These are phyloP conservation scores for Eugnorisma glareosa DNA, from an alignment of 2,888 invertebrate genomes.

Conservation along the genomic window DNA sequence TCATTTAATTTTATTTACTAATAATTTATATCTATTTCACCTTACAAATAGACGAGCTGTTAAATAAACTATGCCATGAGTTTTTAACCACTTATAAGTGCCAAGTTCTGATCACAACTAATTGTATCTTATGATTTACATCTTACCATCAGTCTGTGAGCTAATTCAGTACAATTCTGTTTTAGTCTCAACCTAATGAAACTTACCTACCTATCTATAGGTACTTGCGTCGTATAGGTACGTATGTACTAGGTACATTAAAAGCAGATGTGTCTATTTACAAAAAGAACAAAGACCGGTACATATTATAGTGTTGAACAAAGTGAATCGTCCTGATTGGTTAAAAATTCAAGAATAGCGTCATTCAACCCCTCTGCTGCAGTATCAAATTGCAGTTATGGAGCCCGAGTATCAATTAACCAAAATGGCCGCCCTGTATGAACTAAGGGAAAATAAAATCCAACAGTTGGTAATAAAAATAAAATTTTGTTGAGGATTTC, in stretches of 20 bases:
- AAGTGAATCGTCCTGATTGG: constrained; percentile 70
- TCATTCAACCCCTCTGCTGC: constrained; percentile 73
- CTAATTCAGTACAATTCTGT: constrained; percentile 14
- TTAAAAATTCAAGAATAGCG: constrained; percentile 71
- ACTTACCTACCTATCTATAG: background rate
- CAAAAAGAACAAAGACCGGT: constrained; percentile 46
- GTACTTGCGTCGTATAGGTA: background rate
- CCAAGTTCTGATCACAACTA: constrained; percentile 45
- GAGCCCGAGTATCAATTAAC: constrained; percentile 79
- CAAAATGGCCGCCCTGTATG: constrained; percentile 76
- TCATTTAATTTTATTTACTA: background rate
- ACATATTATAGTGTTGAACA: constrained; percentile 56
- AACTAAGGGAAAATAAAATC: constrained; percentile 38
- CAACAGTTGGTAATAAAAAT: constrained; percentile 25
- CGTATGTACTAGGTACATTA: constrained; percentile 3
- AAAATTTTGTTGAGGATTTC: constrained; percentile 2
- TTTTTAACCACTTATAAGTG: constrained; percentile 19
- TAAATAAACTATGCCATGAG: constrained; percentile 8
- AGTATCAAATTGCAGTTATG: constrained; percentile 78
- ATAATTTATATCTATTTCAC: constrained; percentile 19
- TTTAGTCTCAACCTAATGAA: constrained; percentile 11
- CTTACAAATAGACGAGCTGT: constrained; percentile 30
- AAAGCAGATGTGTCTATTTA: constrained; percentile 40
- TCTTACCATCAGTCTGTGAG: constrained; percentile 9
- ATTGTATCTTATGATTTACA: constrained; percentile 43